Evolutionary conservation across 2,113 vertebrate genomes (phyloP).

Genomic region (Ciconia maguari): DNA sequence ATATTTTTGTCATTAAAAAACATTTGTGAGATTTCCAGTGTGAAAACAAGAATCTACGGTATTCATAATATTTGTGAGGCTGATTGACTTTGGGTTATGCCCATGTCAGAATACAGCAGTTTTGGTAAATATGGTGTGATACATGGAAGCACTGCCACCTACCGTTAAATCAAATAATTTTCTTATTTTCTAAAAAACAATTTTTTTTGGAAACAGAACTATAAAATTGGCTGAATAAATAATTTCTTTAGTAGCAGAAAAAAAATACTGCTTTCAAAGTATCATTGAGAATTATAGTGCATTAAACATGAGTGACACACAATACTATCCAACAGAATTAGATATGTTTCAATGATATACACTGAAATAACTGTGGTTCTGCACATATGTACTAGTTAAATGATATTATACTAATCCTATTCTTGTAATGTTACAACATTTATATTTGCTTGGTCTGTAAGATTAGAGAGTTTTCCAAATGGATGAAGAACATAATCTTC

Average conservation of each 20-base stretch:
- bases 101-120: background rate
- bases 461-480: background rate
- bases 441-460: background rate
- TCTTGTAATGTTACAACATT: background rate
- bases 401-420: background rate
- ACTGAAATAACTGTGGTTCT: background rate
- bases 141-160: background rate
- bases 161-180: background rate
- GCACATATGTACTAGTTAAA: background rate
- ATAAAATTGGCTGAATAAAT: background rate
- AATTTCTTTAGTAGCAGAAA: background rate
- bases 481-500: background rate
- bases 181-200: background rate
- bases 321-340: background rate
- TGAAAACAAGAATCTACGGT: background rate
- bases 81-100: background rate
- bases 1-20: background rate
- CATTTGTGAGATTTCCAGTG: background rate
- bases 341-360: background rate
- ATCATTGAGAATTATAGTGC: background rate
- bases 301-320: background rate
- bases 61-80: background rate
- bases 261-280: background rate
- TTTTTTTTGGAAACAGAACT: background rate
- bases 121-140: background rate